Percentiles rank a stretch among this genome's conserved stretches.
phyloP scores from a whole-genome alignment of 2,888 invertebrate species.

The Pelosia muscerda region DNA sequence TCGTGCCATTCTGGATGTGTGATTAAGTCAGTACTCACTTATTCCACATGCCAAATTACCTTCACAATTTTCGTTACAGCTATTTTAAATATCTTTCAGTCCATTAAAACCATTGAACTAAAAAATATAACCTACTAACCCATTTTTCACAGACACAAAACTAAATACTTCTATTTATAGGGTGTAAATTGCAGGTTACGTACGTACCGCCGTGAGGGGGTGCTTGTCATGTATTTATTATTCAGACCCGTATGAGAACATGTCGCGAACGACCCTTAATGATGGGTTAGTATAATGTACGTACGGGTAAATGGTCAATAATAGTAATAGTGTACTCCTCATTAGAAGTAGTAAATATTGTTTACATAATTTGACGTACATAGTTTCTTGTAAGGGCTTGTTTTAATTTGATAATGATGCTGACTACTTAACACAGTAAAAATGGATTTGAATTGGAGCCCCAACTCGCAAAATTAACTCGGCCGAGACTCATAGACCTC shows the following conservation, averaged over 20 bases:
- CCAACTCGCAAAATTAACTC: no score
- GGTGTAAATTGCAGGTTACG: conserved; percentile 1
- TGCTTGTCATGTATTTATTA: not conserved
- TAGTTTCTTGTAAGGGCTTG: no score
- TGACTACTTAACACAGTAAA: no score
- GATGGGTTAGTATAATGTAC: not conserved
- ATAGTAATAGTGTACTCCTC: no score
- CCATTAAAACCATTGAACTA: not conserved
- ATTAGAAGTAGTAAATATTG: not conserved
- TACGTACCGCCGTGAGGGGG: not conserved
- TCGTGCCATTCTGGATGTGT: no score
- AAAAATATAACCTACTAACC: not conserved
- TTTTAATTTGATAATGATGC: no score
- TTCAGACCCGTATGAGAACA: not conserved
- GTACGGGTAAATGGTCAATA: not conserved
- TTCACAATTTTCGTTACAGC: no score
- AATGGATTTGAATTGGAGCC: no score
- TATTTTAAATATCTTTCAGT: no score
- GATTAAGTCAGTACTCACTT: no score
- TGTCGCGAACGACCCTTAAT: not conserved
- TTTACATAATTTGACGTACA: not conserved
- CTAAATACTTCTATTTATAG: not conserved
- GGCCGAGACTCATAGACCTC: no score
- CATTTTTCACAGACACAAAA: not conserved
- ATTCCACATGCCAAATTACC: no score